Evolutionary conservation across 2,888 invertebrate species (phyloP).

Genomic region (Cataglyphis cursor): DNA sequence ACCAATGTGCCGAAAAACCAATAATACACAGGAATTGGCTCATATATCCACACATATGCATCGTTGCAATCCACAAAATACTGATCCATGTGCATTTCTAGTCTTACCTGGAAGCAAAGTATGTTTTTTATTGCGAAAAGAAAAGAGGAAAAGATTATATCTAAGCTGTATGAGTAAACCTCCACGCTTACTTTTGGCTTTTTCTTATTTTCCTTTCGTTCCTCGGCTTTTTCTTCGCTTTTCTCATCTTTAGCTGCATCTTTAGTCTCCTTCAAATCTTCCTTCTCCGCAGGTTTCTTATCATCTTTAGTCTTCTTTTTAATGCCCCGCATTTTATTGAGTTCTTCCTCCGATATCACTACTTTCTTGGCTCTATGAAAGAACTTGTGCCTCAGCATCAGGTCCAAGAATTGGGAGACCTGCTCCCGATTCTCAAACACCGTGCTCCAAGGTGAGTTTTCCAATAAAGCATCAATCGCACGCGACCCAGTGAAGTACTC

Average conservation of each 20-base stretch:
- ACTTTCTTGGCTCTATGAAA: constrained; percentile 98
- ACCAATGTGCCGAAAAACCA: constrained; percentile 97
- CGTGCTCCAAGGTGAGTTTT: constrained; percentile 94
- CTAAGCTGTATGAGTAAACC: background rate
- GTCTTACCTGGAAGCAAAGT: constrained; percentile 88
- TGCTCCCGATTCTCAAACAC: constrained; percentile 94
- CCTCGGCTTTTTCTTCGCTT: constrained; percentile 88
- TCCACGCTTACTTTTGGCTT: constrained; percentile 84
- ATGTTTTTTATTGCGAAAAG: background rate
- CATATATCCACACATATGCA: constrained; percentile 99
- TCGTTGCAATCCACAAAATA: constrained; percentile 97
- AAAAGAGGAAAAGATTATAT: background rate
- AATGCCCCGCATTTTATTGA: constrained; percentile 86
- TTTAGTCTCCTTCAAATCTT: constrained; percentile 85
- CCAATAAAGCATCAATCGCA: constrained; percentile 96
- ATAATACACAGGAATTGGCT: constrained; percentile 97
- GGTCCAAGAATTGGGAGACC: constrained; percentile 93
- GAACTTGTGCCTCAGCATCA: constrained; percentile 96
- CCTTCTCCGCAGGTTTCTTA: constrained; percentile 81
- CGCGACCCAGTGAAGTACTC: constrained; percentile 98
- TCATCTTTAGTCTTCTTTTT: constrained; percentile 87
- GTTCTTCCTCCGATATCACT: constrained; percentile 85
- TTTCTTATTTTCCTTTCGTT: constrained; percentile 88
- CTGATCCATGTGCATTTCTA: constrained; percentile 99
- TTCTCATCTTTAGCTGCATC: constrained; percentile 79